phyloP scores from a whole-genome alignment of 2,797 vertebrate species.

The Syngnathus acus region DNA sequence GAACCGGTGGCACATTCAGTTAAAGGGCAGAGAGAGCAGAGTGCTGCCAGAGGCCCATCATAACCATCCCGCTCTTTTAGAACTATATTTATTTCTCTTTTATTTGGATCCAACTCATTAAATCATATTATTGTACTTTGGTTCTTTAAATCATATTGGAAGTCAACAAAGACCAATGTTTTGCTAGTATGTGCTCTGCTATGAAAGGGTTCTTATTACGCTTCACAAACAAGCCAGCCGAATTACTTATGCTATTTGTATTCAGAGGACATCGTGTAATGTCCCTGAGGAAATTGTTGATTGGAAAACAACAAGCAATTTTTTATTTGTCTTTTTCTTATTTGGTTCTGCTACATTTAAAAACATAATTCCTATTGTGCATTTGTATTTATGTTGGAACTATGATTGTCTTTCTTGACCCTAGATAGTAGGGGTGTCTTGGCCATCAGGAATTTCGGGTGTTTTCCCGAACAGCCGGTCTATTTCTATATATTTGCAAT shows the following conservation, averaged over 20 bases:
- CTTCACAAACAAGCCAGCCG: not conserved
- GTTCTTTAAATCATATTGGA: constrained; percentile 3
- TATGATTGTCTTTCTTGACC: not conserved
- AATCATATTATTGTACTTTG: constrained; percentile 1
- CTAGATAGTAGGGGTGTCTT: too few relatives aligned
- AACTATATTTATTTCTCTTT: constrained; percentile 4
- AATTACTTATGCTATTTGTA: not conserved
- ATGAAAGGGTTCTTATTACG: not conserved
- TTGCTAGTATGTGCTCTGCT: not conserved
- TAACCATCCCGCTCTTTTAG: not conserved
- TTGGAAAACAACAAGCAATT: not conserved
- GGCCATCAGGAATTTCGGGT: too few relatives aligned
- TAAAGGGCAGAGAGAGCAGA: not conserved
- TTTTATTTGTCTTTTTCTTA: not conserved
- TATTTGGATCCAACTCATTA: constrained; percentile 2
- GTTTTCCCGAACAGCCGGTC: too few relatives aligned
- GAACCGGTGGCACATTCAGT: not conserved
- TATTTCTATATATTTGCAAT: too few relatives aligned
- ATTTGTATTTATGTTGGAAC: too few relatives aligned
- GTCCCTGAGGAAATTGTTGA: not conserved
- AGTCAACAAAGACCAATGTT: not conserved
- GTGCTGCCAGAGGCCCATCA: not conserved
- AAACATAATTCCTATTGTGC: too few relatives aligned
- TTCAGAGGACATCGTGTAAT: not conserved
- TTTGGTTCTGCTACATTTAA: not conserved